phyloP scores from a whole-genome alignment of 2,888 invertebrate species.

The Orgyia antiqua region DNA sequence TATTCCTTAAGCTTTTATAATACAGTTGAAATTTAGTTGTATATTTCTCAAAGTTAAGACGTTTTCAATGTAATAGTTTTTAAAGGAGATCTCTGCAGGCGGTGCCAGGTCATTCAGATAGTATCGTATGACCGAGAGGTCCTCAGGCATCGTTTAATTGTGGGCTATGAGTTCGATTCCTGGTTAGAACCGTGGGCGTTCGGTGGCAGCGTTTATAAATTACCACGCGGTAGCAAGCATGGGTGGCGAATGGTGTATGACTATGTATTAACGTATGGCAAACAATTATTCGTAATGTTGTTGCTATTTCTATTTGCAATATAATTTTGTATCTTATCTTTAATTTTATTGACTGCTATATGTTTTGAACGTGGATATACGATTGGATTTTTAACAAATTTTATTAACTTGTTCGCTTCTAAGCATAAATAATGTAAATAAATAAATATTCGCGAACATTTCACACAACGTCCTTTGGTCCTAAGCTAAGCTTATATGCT shows the following conservation, averaged over 20 bases:
- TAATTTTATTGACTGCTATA: too few relatives aligned
- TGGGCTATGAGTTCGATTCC: constrained; percentile 51
- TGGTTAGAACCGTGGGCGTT: constrained; percentile 57
- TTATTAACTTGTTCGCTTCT: too few relatives aligned
- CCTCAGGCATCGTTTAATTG: constrained; percentile 66
- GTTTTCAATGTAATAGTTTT: constrained; percentile 18
- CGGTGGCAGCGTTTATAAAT: constrained; percentile 55
- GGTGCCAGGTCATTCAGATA: constrained; percentile 54
- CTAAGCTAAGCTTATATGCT: too few relatives aligned
- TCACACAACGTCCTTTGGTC: too few relatives aligned
- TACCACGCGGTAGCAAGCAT: constrained; percentile 50
- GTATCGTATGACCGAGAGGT: constrained; percentile 58
- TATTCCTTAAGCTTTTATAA: not conserved
- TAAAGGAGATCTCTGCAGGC: constrained; percentile 47
- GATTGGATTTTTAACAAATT: too few relatives aligned
- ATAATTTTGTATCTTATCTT: constrained; percentile 7
- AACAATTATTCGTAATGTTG: constrained; percentile 6
- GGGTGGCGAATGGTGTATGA: constrained; percentile 41
- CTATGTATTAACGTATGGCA: constrained; percentile 21
- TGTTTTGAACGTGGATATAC: too few relatives aligned
- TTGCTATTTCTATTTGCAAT: constrained; percentile 15
- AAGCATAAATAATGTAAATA: too few relatives aligned
- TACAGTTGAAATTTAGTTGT: constrained; percentile 10
- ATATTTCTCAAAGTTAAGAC: constrained; percentile 7
- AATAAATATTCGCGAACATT: too few relatives aligned